Evolutionary conservation across 2,113 vertebrate species (phyloP).

Genomic region (Daubentonia madagascariensis): DNA sequence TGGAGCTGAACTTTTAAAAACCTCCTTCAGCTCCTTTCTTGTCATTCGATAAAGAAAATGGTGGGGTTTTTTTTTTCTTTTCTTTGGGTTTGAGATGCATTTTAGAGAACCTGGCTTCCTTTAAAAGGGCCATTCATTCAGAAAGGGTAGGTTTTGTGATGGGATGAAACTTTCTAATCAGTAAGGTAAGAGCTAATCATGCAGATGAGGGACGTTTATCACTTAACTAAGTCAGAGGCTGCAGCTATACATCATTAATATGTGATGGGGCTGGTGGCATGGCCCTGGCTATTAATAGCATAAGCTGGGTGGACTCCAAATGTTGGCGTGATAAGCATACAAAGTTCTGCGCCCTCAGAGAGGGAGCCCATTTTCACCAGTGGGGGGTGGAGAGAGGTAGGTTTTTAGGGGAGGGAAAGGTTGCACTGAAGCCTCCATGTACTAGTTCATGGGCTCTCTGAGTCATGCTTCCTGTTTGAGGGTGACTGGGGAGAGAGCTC

Average conservation of each 20-base stretch:
- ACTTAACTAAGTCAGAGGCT: background rate
- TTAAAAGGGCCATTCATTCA: constrained; percentile 42
- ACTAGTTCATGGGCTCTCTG: background rate
- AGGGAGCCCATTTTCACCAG: background rate
- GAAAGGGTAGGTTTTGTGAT: constrained; percentile 2
- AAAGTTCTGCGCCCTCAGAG: background rate
- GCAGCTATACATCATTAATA: constrained; percentile 49
- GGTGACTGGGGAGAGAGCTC: background rate
- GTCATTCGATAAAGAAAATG: background rate
- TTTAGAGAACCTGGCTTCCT: background rate
- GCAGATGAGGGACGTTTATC: constrained; percentile 57
- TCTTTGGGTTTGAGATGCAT: constrained; percentile 9
- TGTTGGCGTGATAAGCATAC: background rate
- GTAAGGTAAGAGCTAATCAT: constrained; percentile 66
- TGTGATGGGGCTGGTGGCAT: background rate
- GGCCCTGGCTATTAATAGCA: background rate
- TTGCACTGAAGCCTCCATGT: background rate
- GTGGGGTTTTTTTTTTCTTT: background rate
- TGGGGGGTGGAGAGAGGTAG: background rate
- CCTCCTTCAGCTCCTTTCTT: accelerated
- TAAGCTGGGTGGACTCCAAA: background rate
- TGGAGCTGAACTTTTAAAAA: background rate
- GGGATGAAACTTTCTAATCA: constrained; percentile 54
- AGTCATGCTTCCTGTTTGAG: background rate
- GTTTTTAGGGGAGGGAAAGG: background rate